These are phyloP conservation scores for Crioceris asparagi DNA, from an alignment of 2,888 invertebrate species.

Conservation along the genomic window DNA sequence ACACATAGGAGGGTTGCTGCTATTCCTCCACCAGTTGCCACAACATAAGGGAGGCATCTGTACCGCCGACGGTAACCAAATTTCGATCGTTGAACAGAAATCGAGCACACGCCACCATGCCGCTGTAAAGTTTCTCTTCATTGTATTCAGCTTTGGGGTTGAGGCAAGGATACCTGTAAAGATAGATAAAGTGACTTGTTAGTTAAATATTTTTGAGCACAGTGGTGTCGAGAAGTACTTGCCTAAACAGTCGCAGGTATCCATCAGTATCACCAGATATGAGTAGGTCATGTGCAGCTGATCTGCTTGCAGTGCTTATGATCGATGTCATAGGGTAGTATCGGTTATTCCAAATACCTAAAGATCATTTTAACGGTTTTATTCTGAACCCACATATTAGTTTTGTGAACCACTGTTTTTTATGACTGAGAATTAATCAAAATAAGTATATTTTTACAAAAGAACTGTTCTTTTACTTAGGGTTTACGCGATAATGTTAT, in stretches of 20 bases:
- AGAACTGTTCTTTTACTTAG: too few relatives aligned
- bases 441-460: too few relatives aligned
- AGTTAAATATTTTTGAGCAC: too few relatives aligned
- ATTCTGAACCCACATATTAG: too few relatives aligned
- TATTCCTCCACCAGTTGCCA: conserved; percentile 82
- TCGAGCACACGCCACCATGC: conserved; percentile 64
- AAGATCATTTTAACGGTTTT: conserved; percentile 22
- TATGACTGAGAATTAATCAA: too few relatives aligned
- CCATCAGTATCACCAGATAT: conserved; percentile 86
- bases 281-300: conserved; percentile 73
- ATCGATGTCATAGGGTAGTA: conserved; percentile 79
- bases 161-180: conserved; percentile 68
- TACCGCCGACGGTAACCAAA: conserved; percentile 75
- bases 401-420: too few relatives aligned
- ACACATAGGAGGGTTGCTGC: conserved; percentile 30
- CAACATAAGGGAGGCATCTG: conserved; percentile 81
- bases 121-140: conserved; percentile 80
- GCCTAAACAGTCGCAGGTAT: conserved; percentile 44
- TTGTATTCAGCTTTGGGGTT: conserved; percentile 80
- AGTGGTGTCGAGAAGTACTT: conserved; percentile 1
- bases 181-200: too few relatives aligned
- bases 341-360: conserved; percentile 82
- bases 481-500: too few relatives aligned
- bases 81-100: conserved; percentile 82
- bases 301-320: conserved; percentile 69